Conservation (phyloP, 2,113 vertebrate genomes). For the Bettongia penicillata region DNA sequence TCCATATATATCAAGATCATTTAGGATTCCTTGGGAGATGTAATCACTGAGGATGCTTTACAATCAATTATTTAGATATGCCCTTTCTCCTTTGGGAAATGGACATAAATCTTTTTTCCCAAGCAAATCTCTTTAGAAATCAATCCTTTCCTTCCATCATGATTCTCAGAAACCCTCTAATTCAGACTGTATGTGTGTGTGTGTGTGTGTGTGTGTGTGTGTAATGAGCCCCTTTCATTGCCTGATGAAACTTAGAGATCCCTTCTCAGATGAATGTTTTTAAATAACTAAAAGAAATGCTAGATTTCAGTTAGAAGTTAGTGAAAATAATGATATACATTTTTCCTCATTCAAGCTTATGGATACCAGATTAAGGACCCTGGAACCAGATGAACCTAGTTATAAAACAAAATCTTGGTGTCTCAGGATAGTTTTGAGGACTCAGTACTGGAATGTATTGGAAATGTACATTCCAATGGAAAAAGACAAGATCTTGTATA, state of each 20-base stretch:
- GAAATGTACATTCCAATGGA: fast-evolving
- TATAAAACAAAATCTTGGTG: background rate
- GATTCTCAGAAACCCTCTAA: constrained; percentile 51
- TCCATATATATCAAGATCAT: background rate
- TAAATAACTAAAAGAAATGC: background rate
- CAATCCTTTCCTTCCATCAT: constrained; percentile 1
- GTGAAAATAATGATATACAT: background rate
- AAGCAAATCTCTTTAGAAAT: constrained; percentile 65
- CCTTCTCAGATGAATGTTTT: background rate
- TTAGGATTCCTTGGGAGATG: background rate
- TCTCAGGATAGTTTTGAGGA: background rate
- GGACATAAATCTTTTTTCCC: constrained; percentile 74
- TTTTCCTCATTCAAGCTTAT: background rate
- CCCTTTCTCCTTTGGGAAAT: constrained; percentile 59
- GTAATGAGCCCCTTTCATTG: background rate
- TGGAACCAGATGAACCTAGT: background rate
- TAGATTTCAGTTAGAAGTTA: background rate
- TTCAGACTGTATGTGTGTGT: background rate
- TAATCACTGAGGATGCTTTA: background rate
- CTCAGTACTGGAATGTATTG: fast-evolving
- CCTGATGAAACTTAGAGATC: background rate
- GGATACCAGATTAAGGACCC: background rate
- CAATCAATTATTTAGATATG: constrained; percentile 73
- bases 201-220: too few relatives aligned
- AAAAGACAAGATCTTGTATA: background rate